Conservation (phyloP, 2,888 invertebrate species). For the Entomobrya multifasciata region DNA sequence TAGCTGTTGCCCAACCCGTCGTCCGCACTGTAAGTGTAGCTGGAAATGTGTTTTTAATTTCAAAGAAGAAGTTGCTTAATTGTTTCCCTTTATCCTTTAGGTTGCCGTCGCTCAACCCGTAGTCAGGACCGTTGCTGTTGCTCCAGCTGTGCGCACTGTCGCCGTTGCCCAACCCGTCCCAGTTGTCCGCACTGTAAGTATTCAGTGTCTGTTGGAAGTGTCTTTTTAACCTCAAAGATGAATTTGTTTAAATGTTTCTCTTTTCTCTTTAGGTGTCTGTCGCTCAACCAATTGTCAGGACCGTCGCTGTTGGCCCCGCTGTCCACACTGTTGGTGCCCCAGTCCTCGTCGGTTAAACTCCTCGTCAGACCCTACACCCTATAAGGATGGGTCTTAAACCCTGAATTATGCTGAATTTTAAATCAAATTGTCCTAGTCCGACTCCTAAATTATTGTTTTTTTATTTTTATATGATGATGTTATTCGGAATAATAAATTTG, state of each 20-base stretch:
- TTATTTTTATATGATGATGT: slow-evolving; percentile 39
- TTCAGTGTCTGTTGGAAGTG: too few species aligned
- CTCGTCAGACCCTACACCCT: neutral
- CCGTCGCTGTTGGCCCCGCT: slow-evolving; percentile 37
- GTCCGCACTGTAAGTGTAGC: slow-evolving; percentile 36
- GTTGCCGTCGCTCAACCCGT: slow-evolving; percentile 40
- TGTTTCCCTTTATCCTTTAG: slow-evolving; percentile 14
- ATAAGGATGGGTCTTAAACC: neutral
- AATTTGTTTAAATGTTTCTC: too few species aligned
- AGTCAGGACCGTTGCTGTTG: slow-evolving; percentile 40
- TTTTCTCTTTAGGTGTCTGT: too few species aligned
- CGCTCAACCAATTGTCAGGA: too few species aligned
- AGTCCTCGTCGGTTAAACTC: slow-evolving; percentile 44
- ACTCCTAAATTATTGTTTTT: slow-evolving; percentile 51
- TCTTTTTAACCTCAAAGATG: too few species aligned
- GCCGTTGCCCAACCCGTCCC: slow-evolving; percentile 45
- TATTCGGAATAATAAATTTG: slow-evolving; percentile 53
- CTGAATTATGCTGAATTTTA: slow-evolving; percentile 2
- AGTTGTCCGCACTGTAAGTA: too few species aligned
- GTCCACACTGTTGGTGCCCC: too few species aligned
- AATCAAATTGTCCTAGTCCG: slow-evolving; percentile 34
- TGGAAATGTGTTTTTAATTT: too few species aligned
- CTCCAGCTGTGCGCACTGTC: slow-evolving; percentile 35
- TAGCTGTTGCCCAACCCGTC: slow-evolving; percentile 42
- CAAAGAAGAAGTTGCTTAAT: slow-evolving; percentile 24